A percentile compares a stretch with the other conserved stretches of the same genome.
phyloP scores from a whole-genome alignment of 2,113 vertebrate genomes.

The Bothrops jararaca region DNA sequence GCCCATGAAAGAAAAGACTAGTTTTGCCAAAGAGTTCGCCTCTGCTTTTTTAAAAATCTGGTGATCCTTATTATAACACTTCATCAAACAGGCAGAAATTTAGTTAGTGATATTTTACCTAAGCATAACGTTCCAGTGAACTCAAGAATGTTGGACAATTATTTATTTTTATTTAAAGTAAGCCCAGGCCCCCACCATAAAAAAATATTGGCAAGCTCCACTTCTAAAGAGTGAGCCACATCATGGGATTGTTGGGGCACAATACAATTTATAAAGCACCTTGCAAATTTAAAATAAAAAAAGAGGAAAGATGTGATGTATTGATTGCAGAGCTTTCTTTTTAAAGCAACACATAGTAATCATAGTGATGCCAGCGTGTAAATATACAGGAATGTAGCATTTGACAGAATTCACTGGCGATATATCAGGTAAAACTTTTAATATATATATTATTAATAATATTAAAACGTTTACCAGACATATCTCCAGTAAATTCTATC shows the following conservation, averaged over 20 bases:
- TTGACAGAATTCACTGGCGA: no score
- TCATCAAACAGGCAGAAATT: neutral
- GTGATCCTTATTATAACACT: neutral
- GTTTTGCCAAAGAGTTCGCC: neutral
- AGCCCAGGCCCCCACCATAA: neutral
- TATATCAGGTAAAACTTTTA: no score
- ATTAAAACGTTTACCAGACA: neutral
- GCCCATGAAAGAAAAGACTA: neutral
- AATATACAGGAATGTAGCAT: neutral
- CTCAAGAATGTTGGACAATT: neutral
- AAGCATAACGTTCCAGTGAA: neutral
- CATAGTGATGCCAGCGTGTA: neutral
- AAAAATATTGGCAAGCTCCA: neutral
- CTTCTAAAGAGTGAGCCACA: neutral
- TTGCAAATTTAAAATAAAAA: neutral
- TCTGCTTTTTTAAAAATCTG: neutral
- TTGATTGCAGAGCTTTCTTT: neutral
- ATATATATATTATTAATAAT: no score
- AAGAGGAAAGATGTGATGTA: neutral
- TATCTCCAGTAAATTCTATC: slow-evolving; percentile 16
- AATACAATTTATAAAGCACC: neutral
- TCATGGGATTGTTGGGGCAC: neutral
- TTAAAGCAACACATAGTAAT: neutral
- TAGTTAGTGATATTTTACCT: neutral
- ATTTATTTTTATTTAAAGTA: neutral